phyloP scores from a whole-genome alignment of 2,888 invertebrate genomes.

The Lasioglossum morio region DNA sequence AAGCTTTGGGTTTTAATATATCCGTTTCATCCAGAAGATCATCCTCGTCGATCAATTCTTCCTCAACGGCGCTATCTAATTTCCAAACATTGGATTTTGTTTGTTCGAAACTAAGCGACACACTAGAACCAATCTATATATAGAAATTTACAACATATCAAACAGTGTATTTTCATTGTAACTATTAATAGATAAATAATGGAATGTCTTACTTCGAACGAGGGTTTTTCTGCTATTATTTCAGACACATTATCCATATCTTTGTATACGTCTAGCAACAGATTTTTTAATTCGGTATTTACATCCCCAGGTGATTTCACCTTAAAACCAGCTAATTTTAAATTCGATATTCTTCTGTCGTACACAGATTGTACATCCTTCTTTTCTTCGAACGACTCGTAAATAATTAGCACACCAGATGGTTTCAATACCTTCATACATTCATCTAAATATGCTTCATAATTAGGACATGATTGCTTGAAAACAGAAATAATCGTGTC shows the following conservation, averaged over 20 bases:
- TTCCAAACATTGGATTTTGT: constrained; percentile 89
- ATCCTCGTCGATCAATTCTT: constrained; percentile 94
- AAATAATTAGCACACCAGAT: constrained; percentile 87
- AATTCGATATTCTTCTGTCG: constrained; percentile 84
- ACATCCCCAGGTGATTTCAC: constrained; percentile 72
- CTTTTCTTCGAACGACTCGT: constrained; percentile 83
- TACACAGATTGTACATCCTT: constrained; percentile 51
- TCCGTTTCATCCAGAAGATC: constrained; percentile 96
- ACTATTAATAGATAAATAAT: neutral
- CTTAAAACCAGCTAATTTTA: constrained; percentile 89
- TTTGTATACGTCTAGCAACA: constrained; percentile 44
- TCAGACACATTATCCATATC: constrained; percentile 67
- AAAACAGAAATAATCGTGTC: constrained; percentile 87
- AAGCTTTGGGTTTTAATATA: constrained; percentile 93
- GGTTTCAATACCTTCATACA: constrained; percentile 88
- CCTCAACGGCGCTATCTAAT: constrained; percentile 90
- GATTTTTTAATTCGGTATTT: constrained; percentile 35
- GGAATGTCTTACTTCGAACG: constrained; percentile 75
- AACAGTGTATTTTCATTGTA: neutral
- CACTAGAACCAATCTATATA: constrained; percentile 87
- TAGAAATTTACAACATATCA: neutral
- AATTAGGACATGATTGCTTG: constrained; percentile 82
- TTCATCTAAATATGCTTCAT: constrained; percentile 85
- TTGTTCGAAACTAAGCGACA: constrained; percentile 85
- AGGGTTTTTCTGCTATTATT: constrained; percentile 78